A percentile compares a stretch with the other conserved stretches of the same genome.
phyloP scores from a whole-genome alignment of 2,797 vertebrate species.

The Lagodon rhomboides region DNA sequence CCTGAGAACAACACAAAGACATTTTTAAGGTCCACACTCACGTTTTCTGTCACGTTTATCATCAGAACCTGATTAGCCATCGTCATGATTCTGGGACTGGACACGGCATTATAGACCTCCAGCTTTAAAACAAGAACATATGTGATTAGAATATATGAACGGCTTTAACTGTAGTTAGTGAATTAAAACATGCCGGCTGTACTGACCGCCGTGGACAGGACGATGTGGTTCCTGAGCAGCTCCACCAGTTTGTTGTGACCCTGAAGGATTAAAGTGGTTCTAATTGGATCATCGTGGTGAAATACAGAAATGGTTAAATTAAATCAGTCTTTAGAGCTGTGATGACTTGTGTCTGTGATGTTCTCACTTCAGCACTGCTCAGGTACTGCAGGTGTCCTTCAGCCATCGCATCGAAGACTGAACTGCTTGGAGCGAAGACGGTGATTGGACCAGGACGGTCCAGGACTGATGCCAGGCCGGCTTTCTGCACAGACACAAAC shows the following conservation, averaged over 20 bases:
- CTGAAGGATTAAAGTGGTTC: conserved; percentile 75
- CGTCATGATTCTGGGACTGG: conserved; percentile 80
- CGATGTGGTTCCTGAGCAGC: conserved; percentile 90
- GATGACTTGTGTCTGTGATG: neutral
- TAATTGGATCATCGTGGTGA: neutral
- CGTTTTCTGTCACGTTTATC: conserved; percentile 85
- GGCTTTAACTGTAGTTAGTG: accelerated
- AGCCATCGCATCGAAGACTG: conserved; percentile 85
- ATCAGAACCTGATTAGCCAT: conserved; percentile 91
- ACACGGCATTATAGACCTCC: conserved; percentile 86
- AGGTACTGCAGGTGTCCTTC: conserved; percentile 86
- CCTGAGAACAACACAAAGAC: neutral
- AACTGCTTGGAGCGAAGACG: conserved; percentile 89
- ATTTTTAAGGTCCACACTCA: conserved; percentile 46
- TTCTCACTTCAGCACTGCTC: conserved; percentile 86
- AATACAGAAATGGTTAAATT: neutral
- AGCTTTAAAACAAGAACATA: conserved; percentile 81
- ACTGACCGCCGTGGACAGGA: conserved; percentile 85
- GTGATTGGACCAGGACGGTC: conserved; percentile 86
- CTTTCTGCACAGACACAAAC: conserved; percentile 79
- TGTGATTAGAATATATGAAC: too few species aligned
- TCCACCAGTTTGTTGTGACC: conserved; percentile 91
- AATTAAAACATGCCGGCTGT: neutral
- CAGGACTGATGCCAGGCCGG: conserved; percentile 80
- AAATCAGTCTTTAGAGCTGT: neutral